A percentile compares a stretch with the other conserved stretches of the same genome.
These are phyloP conservation scores for Melanotaenia parkinsoni DNA, from an alignment of 2,797 vertebrate species.

Conservation along the genomic window DNA sequence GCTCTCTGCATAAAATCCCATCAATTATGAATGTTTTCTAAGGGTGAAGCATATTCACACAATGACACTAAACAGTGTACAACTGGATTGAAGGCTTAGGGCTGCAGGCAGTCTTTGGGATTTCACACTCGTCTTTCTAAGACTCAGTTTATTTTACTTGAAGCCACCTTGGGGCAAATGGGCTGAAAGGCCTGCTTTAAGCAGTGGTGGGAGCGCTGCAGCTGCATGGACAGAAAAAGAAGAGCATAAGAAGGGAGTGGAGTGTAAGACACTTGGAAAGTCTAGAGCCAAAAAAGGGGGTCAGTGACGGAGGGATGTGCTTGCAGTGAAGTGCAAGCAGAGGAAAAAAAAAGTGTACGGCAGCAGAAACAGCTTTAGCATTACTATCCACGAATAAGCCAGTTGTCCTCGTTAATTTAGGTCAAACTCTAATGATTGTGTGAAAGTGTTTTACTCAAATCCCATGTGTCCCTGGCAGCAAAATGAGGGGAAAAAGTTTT, in stretches of 20 bases:
- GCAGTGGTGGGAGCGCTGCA: constrained; percentile 26
- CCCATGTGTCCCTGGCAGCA: constrained; percentile 41
- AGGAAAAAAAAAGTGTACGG: constrained; percentile 6
- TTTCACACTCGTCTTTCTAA: constrained; percentile 55
- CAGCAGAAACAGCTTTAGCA: constrained; percentile 34
- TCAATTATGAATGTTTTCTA: constrained; percentile 60
- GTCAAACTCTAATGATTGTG: constrained; percentile 68
- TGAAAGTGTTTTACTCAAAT: constrained; percentile 61
- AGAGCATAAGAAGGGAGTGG: neutral
- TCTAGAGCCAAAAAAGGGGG: constrained; percentile 28
- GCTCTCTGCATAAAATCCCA: constrained; percentile 30
- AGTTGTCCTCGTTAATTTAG: constrained; percentile 67
- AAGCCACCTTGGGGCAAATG: constrained; percentile 31
- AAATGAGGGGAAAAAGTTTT: constrained; percentile 58
- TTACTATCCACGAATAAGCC: constrained; percentile 35
- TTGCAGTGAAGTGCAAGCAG: constrained; percentile 12
- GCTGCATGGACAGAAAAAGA: neutral
- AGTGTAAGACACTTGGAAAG: constrained; percentile 8
- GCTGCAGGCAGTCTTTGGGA: constrained; percentile 52
- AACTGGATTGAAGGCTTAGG: constrained; percentile 23
- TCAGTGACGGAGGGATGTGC: constrained; percentile 14
- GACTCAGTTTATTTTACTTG: constrained; percentile 32
- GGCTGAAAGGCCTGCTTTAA: constrained; percentile 40
- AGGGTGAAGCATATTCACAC: constrained; percentile 34
- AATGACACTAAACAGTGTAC: constrained; percentile 27